Evolutionary conservation across 37 sponge, comb jelly and placozoan genomes (phyloP), one percentile per base, ranked within the genome.

Genomic region (Eunapius fragilis): DNA sequence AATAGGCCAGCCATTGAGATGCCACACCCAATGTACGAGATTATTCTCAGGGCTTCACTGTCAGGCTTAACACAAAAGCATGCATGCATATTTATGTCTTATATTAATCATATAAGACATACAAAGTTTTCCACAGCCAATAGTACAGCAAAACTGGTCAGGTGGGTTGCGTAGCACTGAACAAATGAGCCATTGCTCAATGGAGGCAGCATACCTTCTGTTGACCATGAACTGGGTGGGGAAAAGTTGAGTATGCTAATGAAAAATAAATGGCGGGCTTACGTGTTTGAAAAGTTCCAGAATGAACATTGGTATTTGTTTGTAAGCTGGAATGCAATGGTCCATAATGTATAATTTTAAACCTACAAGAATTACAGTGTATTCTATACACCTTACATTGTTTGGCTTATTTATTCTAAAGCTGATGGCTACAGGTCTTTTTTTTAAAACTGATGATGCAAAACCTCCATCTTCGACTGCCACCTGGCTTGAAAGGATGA

Each of bases 61-160:
- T 76, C 76, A 31, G 35, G 25, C 76, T 76, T 41, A 25, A 2
- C 17, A 58, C 14, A 58, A 58, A n/a, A n/a, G n/a, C n/a, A n/a
- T n/a, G n/a, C n/a, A n/a, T n/a, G n/a, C n/a, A n/a, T n/a, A n/a
- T n/a, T n/a, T n/a, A n/a, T n/a, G n/a, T n/a, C n/a, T n/a, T 6
- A 72, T 13, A 17, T 9, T 25, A 30, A 10, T 32, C 10, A 12
- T 22, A 72, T 22, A n/a, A 31, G n/a, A 72, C 31, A 12, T 72
- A 72, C 37, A 36, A 32, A 77, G 19, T 11, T 69, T 28, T 74
- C 82, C 25, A 89, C 86, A 71, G 86, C 89, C 22, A 92, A 83
- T 25, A 92, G 80, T 0, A 92, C 89, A 35, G 93, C 89, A 82
- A 92, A 92, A 31, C 89, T 85, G 32, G 93, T 92, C 38, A 88